Percentiles rank a stretch among this genome's conserved stretches.
phyloP scores from a whole-genome alignment of 2,888 invertebrate genomes.

The Athalia circularis region DNA sequence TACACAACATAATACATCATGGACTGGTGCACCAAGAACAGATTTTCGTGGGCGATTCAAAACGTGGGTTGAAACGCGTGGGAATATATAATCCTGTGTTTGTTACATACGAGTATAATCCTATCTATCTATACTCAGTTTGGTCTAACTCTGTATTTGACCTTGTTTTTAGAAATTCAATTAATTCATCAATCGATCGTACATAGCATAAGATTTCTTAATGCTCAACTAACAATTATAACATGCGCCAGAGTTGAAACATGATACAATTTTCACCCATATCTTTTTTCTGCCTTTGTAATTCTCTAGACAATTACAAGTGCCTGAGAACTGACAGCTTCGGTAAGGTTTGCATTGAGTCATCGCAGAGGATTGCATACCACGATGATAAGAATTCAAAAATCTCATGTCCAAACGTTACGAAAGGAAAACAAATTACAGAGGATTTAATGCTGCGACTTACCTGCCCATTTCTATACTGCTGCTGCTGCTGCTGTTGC shows the following conservation, averaged over 20 bases:
- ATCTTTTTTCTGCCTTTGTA: no score
- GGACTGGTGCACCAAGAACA: constrained; percentile 24
- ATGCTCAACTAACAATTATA: no score
- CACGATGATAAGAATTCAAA: not conserved
- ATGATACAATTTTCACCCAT: no score
- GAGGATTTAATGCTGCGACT: constrained; percentile 50
- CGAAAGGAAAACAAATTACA: no score
- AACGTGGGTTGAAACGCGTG: constrained; percentile 29
- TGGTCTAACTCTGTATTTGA: not conserved
- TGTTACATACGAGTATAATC: constrained; percentile 16
- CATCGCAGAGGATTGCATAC: no score
- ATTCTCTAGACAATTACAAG: no score
- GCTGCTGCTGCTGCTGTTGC: constrained; percentile 78
- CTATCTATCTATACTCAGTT: not conserved
- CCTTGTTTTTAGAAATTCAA: not conserved
- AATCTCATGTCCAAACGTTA: no score
- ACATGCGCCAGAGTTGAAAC: no score
- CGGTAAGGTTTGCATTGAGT: no score
- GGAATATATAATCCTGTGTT: not conserved
- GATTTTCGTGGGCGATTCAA: constrained; percentile 36
- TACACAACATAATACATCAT: not conserved
- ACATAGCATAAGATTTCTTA: not conserved
- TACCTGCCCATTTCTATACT: constrained; percentile 73
- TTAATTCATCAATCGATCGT: not conserved
- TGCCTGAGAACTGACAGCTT: no score